Conservation (phyloP, 2,797 vertebrate species). For the Hyperoplus immaculatus region DNA sequence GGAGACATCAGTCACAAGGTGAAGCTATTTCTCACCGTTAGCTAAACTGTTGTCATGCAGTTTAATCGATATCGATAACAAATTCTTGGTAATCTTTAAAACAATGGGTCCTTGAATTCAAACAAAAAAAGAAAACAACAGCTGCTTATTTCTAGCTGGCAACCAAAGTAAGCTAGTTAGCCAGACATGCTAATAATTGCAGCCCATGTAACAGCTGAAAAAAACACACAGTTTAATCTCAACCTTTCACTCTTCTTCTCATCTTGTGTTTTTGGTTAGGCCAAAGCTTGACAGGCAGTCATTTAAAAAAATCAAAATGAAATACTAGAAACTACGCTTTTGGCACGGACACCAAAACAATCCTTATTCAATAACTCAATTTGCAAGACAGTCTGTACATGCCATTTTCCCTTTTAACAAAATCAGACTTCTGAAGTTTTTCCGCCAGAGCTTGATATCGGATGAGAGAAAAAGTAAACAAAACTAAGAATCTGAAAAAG, state of each 20-base stretch:
- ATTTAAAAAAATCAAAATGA: neutral
- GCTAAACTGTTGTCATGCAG: neutral
- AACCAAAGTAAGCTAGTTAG: neutral
- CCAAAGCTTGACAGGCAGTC: neutral
- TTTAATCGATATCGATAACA: neutral
- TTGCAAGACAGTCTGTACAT: conserved; percentile 13
- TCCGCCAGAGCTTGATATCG: conserved; percentile 27
- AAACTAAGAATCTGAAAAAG: conserved; percentile 5
- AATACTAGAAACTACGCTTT: neutral
- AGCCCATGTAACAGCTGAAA: neutral
- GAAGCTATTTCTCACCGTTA: neutral
- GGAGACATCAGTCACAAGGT: neutral
- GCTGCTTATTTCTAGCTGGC: neutral
- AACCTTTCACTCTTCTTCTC: neutral
- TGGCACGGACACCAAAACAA: conserved; percentile 8
- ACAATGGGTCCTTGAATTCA: neutral
- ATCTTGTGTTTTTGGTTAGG: conserved; percentile 1
- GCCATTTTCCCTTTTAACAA: conserved; percentile 21
- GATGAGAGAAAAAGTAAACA: conserved; percentile 15
- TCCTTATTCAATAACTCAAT: conserved; percentile 18
- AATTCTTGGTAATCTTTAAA: neutral
- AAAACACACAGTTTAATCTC: neutral
- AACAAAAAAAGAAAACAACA: neutral
- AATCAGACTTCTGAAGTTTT: conserved; percentile 17
- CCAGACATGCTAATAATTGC: neutral